Conservation (phyloP, 1,140 invertebrate species). For the Choristoneura fumiferana region DNA sequence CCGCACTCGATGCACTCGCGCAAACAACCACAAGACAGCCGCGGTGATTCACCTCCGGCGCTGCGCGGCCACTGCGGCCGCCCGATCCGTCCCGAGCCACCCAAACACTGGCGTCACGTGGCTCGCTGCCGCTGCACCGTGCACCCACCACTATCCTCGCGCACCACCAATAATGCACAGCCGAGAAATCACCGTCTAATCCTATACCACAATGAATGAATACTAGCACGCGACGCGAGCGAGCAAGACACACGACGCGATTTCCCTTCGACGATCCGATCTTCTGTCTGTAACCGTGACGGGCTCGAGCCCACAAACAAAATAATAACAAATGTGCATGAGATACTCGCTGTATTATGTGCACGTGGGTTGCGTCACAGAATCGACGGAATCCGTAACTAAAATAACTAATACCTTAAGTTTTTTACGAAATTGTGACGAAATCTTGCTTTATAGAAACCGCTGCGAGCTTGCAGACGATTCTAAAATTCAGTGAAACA, state of each 20-base stretch:
- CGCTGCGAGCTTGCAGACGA: conserved; percentile 55
- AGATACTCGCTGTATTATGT: conserved; percentile 73
- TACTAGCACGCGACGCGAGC: conserved; percentile 50
- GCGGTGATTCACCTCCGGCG: conserved; percentile 71
- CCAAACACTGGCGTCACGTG: conserved; percentile 73
- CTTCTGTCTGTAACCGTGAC: conserved; percentile 43
- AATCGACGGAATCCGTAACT: conserved; percentile 31
- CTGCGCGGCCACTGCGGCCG: conserved; percentile 34
- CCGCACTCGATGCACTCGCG: conserved; percentile 67
- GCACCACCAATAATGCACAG: conserved; percentile 60
- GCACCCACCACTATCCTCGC: conserved; percentile 47
- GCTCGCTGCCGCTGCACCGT: conserved; percentile 43
- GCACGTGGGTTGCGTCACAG: conserved; percentile 74
- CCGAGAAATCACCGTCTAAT: conserved; percentile 38
- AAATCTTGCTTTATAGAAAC: conserved; percentile 50
- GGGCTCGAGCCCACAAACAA: conserved; percentile 79
- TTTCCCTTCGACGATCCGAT: conserved; percentile 65
- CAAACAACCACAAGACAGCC: conserved; percentile 65
- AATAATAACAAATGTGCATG: conserved; percentile 82
- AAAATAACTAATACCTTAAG: neutral
- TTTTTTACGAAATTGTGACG: conserved; percentile 40
- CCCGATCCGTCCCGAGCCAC: conserved; percentile 59
- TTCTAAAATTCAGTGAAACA: conserved; percentile 69
- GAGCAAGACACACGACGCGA: conserved; percentile 59
- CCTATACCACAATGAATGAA: conserved; percentile 46